A percentile compares a stretch with the other conserved stretches of the same genome.
phyloP scores from a whole-genome alignment of 1,140 invertebrate species.

The Cotesia typhae region DNA sequence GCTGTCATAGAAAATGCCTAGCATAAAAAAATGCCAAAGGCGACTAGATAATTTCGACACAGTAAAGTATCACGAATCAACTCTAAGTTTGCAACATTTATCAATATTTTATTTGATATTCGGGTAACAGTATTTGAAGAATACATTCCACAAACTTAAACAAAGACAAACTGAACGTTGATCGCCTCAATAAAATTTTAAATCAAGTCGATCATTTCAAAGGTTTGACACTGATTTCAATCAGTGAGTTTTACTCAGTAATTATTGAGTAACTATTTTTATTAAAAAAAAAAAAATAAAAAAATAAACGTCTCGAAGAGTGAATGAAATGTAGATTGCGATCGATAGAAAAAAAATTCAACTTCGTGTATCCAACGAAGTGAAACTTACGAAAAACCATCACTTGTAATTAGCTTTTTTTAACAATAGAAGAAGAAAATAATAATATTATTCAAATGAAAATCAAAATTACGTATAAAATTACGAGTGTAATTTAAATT shows the following conservation, averaged over 20 bases:
- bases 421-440: no score
- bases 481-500: no score
- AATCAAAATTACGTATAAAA: no score
- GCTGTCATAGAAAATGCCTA: slow-evolving; percentile 44
- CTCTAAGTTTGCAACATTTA: slow-evolving; percentile 22
- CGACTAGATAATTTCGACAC: not conserved
- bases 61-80: slow-evolving; percentile 35
- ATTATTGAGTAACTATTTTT: no score
- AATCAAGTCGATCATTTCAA: not conserved
- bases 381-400: no score
- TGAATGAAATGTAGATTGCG: not conserved
- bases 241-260: no score
- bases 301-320: not conserved
- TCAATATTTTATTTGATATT: slow-evolving; percentile 8
- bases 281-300: not conserved
- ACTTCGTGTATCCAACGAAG: no score
- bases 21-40: not conserved
- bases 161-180: slow-evolving; percentile 35
- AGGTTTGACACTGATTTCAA: no score
- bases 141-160: not conserved
- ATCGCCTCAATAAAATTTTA: slow-evolving; percentile 31
- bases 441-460: no score
- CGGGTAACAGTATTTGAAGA: slow-evolving; percentile 4
- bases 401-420: no score
- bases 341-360: no score